These are phyloP conservation scores for Rhegmatorhina hoffmannsi DNA, from an alignment of 2,113 vertebrate species.

Conservation along the genomic window DNA sequence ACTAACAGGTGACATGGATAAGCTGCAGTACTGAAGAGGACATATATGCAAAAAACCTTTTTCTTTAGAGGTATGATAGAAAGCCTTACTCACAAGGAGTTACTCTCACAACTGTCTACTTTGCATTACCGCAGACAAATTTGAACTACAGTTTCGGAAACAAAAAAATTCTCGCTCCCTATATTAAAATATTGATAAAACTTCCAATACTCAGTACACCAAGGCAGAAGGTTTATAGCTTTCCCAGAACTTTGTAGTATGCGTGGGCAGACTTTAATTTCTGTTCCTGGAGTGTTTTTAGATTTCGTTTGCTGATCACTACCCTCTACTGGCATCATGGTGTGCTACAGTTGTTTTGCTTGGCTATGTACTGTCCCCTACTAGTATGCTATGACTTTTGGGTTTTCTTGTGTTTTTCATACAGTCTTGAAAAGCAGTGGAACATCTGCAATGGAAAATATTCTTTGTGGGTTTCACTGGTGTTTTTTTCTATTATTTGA, in stretches of 20 bases:
- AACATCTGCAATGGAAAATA: background rate
- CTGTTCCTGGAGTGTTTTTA: background rate
- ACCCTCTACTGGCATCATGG: background rate
- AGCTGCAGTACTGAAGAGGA: background rate
- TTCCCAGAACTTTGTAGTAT: background rate
- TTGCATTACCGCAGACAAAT: background rate
- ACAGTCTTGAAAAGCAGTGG: background rate
- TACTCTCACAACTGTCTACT: background rate
- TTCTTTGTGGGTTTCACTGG: background rate
- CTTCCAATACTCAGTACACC: background rate
- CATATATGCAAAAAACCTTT: accelerated
- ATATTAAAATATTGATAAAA: background rate
- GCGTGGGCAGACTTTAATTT: background rate
- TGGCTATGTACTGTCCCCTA: background rate
- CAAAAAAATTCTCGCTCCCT: background rate
- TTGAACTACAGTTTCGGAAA: background rate
- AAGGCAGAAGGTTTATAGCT: background rate
- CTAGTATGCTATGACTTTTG: background rate
- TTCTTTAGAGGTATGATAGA: background rate
- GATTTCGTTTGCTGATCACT: background rate
- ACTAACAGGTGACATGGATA: background rate
- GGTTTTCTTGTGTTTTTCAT: background rate
- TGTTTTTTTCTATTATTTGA: background rate
- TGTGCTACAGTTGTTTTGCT: background rate
- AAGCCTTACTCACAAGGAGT: background rate